Base-by-base conservation (phyloP, 2,888 invertebrate species). In the Drosophila mimetica region DNA sequence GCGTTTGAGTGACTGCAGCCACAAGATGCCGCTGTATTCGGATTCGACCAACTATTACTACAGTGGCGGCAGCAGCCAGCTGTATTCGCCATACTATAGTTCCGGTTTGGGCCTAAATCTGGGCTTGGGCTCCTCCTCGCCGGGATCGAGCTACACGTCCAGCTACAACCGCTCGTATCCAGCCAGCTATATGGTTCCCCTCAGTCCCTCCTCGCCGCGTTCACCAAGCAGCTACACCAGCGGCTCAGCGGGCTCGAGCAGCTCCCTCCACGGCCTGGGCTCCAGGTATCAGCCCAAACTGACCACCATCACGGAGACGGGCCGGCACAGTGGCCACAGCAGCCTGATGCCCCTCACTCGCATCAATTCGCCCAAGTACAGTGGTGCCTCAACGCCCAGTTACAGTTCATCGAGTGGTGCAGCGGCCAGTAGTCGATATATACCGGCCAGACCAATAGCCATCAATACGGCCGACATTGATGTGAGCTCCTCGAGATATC, bases 381-480 rank as follows among this genome's bases (percentile, higher is more conserved):
- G 63, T 34, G 18, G n/a, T n/a, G n/a, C n/a, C n/a, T n/a, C 64
- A 9, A 60, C 61, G 4, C 92, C 90, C 76, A 92, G 84, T 76
- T 93, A 90, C 77, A 36, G 77, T 14, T 30, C 71, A 18, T 48
- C 76, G 54, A 54, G 51, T 8, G 92, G 51, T 6, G 92, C n/a
- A n/a, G n/a, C n/a, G n/a, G n/a, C 77, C 82, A 90, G 86, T 90
- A 50, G 92, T 28, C 91, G 92, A 71, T 92, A 93, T 73, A 91
- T 91, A 59, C 89, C 93, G 2, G 92, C 94, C 2, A 93, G 95
- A 54, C 96, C 96, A 1, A 94, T 95, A 51, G 94, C 94, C 76
- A 96, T 96, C 72, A 96, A 96, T 90, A 96, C 97, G 2, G 96
- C 96, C 30, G 96, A 96, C 89, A 97, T 97, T 76, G 97, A 97